Conservation (phyloP, 1,140 invertebrate species). For the Drosophila sproati region DNA sequence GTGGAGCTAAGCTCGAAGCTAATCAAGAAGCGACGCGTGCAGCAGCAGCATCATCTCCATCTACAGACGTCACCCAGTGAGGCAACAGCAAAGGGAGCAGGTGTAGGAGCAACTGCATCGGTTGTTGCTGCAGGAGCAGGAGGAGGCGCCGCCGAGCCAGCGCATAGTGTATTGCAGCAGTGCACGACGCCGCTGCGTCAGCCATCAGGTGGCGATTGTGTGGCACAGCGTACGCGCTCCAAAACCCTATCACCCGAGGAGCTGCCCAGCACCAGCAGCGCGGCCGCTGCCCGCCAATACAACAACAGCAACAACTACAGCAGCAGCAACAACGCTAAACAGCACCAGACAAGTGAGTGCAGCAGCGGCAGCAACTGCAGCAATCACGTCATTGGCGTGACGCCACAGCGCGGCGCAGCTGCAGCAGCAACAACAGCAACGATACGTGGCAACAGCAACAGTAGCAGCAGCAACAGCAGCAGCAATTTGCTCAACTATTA, state of each 20-base stretch:
- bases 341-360: background rate
- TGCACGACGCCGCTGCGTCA: constrained; percentile 13
- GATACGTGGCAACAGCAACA: constrained; percentile 34
- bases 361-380: constrained; percentile 10
- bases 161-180: background rate
- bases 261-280: constrained; percentile 63
- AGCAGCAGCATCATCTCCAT: constrained; percentile 7
- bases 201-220: constrained; percentile 70
- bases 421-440: constrained; percentile 20
- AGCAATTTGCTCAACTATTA: constrained; percentile 81
- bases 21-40: constrained; percentile 73
- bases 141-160: background rate
- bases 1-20: constrained; percentile 65
- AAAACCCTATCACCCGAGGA: constrained; percentile 78
- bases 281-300: constrained; percentile 48
- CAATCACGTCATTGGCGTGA: constrained; percentile 29
- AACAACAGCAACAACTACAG: constrained; percentile 4
- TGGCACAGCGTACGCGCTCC: constrained; percentile 82
- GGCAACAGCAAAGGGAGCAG: constrained; percentile 6
- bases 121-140: too few species aligned
- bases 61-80: background rate
- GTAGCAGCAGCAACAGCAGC: constrained; percentile 21
- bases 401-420: constrained; percentile 53
- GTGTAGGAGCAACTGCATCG: constrained; percentile 28
- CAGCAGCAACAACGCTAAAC: constrained; percentile 27